Percentiles rank a stretch among this genome's conserved stretches.
Conservation (phyloP, 2,113 vertebrate species). For the Thalassoma bifasciatum region DNA sequence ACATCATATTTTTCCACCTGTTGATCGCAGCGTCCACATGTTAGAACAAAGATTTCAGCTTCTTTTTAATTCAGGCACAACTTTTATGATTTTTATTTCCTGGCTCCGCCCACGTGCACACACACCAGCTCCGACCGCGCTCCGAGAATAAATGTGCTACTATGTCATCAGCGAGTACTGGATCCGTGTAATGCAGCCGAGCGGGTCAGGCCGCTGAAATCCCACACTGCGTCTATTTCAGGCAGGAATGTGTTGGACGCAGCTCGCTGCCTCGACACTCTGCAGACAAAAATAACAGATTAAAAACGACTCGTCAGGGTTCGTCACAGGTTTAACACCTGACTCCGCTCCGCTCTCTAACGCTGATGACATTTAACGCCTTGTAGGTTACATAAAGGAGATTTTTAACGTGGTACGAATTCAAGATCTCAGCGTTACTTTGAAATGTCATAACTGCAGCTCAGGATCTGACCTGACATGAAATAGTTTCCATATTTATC, state of each 20-base stretch:
- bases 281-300: constrained; percentile 5
- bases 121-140: too few species aligned
- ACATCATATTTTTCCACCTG: constrained; percentile 4
- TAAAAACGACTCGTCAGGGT: constrained; percentile 45
- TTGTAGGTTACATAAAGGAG: background rate
- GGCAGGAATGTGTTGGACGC: constrained; percentile 54
- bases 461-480: too few species aligned
- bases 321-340: constrained; percentile 44
- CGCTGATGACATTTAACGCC: background rate
- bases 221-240: constrained; percentile 58
- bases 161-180: constrained; percentile 45
- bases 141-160: constrained; percentile 55
- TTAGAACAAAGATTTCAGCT: too few species aligned
- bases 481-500: too few species aligned
- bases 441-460: too few species aligned
- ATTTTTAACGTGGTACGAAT: background rate
- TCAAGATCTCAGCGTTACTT: background rate
- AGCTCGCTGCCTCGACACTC: constrained; percentile 7
- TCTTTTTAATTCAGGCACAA: background rate
- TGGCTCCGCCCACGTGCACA: too few species aligned
- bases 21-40: background rate
- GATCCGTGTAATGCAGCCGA: constrained; percentile 45
- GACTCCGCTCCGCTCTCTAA: constrained; percentile 6
- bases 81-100: background rate
- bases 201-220: constrained; percentile 44